Evolutionary conservation across 2,113 vertebrate species (phyloP).

Genomic region (Bagarius yarrelli): DNA sequence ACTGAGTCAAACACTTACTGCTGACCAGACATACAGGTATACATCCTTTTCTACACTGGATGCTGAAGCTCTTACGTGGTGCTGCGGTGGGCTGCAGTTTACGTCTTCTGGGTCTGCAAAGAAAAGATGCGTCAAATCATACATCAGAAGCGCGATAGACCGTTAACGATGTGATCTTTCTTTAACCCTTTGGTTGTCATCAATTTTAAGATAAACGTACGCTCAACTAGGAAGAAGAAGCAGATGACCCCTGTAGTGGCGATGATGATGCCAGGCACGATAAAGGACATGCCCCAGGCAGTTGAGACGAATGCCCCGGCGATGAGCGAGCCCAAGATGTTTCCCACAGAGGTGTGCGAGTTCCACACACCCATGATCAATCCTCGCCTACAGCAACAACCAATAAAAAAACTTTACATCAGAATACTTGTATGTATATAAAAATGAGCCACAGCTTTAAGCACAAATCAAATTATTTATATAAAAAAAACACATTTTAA

Average conservation of each 20-base stretch:
- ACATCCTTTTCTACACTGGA: not conserved
- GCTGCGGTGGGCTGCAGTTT: slow-evolving; percentile 81
- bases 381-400: slow-evolving; percentile 74
- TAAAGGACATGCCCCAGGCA: slow-evolving; percentile 88
- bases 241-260: slow-evolving; percentile 78
- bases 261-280: slow-evolving; percentile 88
- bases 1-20: not conserved
- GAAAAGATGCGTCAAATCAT: not conserved
- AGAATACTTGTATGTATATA: not conserved
- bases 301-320: slow-evolving; percentile 84
- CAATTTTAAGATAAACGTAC: slow-evolving; percentile 70
- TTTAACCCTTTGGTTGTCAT: not conserved
- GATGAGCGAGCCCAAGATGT: slow-evolving; percentile 94
- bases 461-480: not conserved
- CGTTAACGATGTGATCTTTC: no score
- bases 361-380: slow-evolving; percentile 99
- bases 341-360: slow-evolving; percentile 95
- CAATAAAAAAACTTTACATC: not conserved
- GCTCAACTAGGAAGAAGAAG: slow-evolving; percentile 95
- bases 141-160: not conserved
- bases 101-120: slow-evolving; percentile 89
- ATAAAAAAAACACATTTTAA: not conserved
- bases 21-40: not conserved
- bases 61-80: slow-evolving; percentile 75
- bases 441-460: not conserved